Percentiles rank a stretch among this genome's conserved stretches.
These are phyloP conservation scores for Pyrocoelia pectoralis DNA, from an alignment of 2,888 invertebrate species.

Conservation along the genomic window DNA sequence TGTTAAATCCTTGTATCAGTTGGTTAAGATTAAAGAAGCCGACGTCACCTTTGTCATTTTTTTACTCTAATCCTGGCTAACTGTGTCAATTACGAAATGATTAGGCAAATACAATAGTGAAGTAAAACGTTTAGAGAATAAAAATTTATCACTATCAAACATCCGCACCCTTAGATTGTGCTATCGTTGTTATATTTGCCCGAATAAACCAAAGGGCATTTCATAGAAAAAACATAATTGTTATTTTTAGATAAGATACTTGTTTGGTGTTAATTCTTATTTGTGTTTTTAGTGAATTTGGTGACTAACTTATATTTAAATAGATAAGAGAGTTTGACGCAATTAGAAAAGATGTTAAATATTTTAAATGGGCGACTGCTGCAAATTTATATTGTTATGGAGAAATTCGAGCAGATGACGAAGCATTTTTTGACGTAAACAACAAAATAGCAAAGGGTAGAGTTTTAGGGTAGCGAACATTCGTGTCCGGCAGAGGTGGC, in stretches of 20 bases:
- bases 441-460: conserved; percentile 52
- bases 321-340: conserved; percentile 11
- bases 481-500: conserved; percentile 51
- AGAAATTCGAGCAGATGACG: conserved; percentile 41
- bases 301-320: background rate
- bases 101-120: too few species aligned
- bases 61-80: background rate
- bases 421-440: conserved; percentile 46
- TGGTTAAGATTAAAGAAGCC: background rate
- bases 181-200: conserved; percentile 52
- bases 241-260: conserved; percentile 57
- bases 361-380: conserved; percentile 15
- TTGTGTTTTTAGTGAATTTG: conserved; percentile 15
- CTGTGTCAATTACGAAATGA: background rate
- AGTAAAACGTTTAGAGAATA: background rate
- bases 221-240: conserved; percentile 55
- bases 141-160: conserved; percentile 38
- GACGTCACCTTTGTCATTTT: background rate
- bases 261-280: conserved; percentile 46
- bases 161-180: conserved; percentile 45
- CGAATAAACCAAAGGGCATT: conserved; percentile 56
- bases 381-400: conserved; percentile 19
- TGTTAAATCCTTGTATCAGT: background rate
- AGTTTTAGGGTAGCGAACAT: conserved; percentile 48
- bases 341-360: conserved; percentile 1